Base-by-base conservation (phyloP, 2,113 vertebrate genomes). In the Lepisosteus osseus region DNA sequence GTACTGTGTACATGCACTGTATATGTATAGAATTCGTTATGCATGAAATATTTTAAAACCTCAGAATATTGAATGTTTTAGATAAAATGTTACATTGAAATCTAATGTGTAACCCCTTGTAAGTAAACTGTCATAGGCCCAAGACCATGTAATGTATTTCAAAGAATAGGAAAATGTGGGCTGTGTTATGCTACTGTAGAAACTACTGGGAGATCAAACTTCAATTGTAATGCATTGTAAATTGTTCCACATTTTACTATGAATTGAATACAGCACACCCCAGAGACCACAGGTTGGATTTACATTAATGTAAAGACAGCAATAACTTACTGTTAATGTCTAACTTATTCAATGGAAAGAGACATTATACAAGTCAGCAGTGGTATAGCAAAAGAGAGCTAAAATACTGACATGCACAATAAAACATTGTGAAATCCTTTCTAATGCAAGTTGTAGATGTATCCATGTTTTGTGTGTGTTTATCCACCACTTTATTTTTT, bases 251-350 rank as follows among this genome's bases (percentile, higher is more conserved):
- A 82, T 82, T 81, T 82, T 79, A 82, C 54, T 73, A 81, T 80
- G 70, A 78, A 77, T 62, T 78, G 78, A 84, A 74, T 45, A 65
- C 59, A 83, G 75, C 62, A 79, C 54, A 14, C 78, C 77, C 79
- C 70, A 67, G 83, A 85, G 86, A 84, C 74, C 68, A 78, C 79
- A 83, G 74, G 74, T 74, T 85, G 82, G 76, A 82, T 83, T 76
- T 79, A 78, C 81, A 85, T 86, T 79, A 80, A 72, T 68, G 67
- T 70, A 73, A 59, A 63, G 41, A 59, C 67, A 54, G 73, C 63
- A 65, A 66, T 71, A 72, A 66, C 69, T 73, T 76, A 80, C 70
- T 80, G 75, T 79, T 80, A 85, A 86, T 82, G 83, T 81, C 79
- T 78, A 29, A 29, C 29, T 29, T 29, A 70, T 75, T 82, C 75